Base-by-base conservation (phyloP, 2,888 invertebrate genomes). In the Stenoptilia bipunctidactyla region DNA sequence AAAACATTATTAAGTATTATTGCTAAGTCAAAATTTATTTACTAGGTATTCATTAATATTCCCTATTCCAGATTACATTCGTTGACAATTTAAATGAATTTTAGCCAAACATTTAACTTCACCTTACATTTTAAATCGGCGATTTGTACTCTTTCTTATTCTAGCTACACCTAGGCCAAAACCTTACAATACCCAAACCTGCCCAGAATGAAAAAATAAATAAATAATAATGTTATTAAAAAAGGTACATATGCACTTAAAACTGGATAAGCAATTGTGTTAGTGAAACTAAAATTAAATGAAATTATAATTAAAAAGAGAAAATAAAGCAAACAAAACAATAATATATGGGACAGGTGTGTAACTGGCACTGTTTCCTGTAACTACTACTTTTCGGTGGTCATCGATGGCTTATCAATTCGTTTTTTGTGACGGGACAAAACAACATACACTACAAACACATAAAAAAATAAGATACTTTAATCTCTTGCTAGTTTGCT, bases 31-130 rank as follows among this genome's bases (percentile, higher is more conserved):
- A 77, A 83, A 85, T 84, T 85, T 84, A 83, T 30, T 30, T 30
- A 30, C 30, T 30, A 80, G 80, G 79, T 75, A 79, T 80, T 71
- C 61, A 73, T 77, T 67, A 74, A 73, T 80, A 82, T 76, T 73
- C 58, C 77, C 85, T 85, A 85, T 82, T 59, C 76, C 84, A 79
- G 85, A 85, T 84, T 85, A 84, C 80, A 84, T 85, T 85, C 85
- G 85, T 84, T 85, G 85, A 85, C 83, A 75, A 69, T 71, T 70
- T 75, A 79, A 73, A 75, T 73, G 76, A 76, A 74, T 70, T 69
- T 75, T 79, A 84, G 82, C 79, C 76, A 80, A 77, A 79, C 67
- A 61, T 61, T 65, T 64, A 66, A 69, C 69, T 30, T 12, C 30
- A 30, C 12, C 13, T 75, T 72, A 75, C 70, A 72, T 65, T 48